Evolutionary conservation across 2,888 invertebrate species (phyloP).

Genomic region (Dryobota labecula): DNA sequence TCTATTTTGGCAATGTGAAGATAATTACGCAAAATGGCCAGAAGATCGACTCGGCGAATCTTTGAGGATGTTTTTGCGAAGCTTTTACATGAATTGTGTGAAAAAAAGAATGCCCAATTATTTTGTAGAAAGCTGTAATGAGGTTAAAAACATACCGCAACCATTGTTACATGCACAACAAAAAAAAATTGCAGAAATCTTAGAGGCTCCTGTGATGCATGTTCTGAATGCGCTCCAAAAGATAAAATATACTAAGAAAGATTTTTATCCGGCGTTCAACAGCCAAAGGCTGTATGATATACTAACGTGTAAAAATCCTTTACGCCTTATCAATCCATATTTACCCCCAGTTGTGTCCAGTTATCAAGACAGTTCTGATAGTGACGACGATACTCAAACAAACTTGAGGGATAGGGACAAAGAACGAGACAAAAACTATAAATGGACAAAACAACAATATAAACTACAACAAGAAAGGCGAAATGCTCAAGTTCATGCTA

Average conservation of each 20-base stretch:
- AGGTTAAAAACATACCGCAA: conserved; percentile 93
- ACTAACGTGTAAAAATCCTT: conserved; percentile 89
- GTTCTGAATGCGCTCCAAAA: conserved; percentile 93
- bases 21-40: conserved; percentile 93
- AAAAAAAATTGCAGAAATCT: conserved; percentile 92
- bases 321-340: conserved; percentile 87
- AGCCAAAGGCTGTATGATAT: conserved; percentile 91
- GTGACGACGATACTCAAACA: conserved; percentile 80
- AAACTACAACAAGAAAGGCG: conserved; percentile 82
- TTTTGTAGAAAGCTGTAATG: conserved; percentile 93
- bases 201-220: conserved; percentile 93
- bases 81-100: conserved; percentile 91
- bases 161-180: conserved; percentile 92
- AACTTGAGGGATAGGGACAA: conserved; percentile 89
- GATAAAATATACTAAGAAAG: conserved; percentile 90
- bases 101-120: conserved; percentile 92
- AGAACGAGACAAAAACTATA: conserved; percentile 87
- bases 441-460: conserved; percentile 85
- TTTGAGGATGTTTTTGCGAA: conserved; percentile 91
- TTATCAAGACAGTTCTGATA: conserved; percentile 79
- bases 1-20: conserved; percentile 95
- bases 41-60: conserved; percentile 93
- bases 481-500: conserved; percentile 74
- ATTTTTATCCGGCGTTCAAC: conserved; percentile 92
- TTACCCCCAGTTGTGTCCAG: conserved; percentile 73